Evolutionary conservation across 2,797 vertebrate genomes (phyloP).

Genomic region (Scarus forsteni): DNA sequence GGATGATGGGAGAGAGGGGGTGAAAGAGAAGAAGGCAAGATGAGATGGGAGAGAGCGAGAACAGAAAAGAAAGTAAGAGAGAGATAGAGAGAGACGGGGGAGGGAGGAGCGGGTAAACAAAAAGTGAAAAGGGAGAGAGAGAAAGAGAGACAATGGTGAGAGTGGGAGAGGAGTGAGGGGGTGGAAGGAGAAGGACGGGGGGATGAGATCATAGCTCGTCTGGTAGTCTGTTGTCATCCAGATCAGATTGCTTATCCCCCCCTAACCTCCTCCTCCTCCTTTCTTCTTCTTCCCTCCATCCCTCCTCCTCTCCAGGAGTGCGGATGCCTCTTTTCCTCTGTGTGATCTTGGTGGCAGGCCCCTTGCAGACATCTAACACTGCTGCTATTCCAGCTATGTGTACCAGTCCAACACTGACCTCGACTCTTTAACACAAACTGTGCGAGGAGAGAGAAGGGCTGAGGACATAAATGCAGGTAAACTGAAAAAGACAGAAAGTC

Average conservation of each 20-base stretch:
- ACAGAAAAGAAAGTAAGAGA: constrained; percentile 65
- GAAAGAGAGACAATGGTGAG: constrained; percentile 74
- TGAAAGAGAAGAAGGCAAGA: constrained; percentile 78
- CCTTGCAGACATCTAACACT: constrained; percentile 68
- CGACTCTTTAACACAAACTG: constrained; percentile 23
- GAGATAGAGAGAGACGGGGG: constrained; percentile 53
- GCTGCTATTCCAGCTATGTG: constrained; percentile 76
- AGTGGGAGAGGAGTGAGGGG: constrained; percentile 63
- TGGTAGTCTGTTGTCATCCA: constrained; percentile 89
- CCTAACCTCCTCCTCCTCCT: constrained; percentile 18
- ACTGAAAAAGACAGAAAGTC: constrained; percentile 11
- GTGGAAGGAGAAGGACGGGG: constrained; percentile 61
- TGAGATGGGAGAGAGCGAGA: constrained; percentile 63
- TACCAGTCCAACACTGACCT: constrained; percentile 61
- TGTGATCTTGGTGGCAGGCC: constrained; percentile 71
- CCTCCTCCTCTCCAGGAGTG: constrained; percentile 51
- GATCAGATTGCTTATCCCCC: constrained; percentile 82
- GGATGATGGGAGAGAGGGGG: constrained; percentile 37
- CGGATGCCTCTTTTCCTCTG: constrained; percentile 78
- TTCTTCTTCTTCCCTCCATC: constrained; percentile 7
- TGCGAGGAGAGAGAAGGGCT: constrained; percentile 2
- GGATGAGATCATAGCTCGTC: constrained; percentile 89
- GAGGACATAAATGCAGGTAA: constrained; percentile 37
- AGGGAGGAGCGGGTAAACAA: constrained; percentile 60
- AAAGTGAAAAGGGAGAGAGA: constrained; percentile 68